Conservation (phyloP, 1,140 invertebrate species). For the Copidosoma floridanum region DNA sequence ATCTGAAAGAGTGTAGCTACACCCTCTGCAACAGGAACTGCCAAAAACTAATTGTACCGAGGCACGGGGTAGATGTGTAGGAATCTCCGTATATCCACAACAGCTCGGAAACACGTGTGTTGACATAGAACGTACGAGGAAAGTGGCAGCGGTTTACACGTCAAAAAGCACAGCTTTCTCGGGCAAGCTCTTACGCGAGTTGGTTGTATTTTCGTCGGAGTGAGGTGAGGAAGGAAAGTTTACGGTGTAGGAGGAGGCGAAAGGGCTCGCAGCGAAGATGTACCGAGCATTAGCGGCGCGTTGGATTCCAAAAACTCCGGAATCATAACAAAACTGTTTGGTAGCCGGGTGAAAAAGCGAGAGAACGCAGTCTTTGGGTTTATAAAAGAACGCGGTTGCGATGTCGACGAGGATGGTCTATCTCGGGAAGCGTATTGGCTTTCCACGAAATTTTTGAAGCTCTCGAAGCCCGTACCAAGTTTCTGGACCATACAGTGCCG, state of each 20-base stretch:
- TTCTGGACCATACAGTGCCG: no score
- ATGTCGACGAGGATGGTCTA: conserved; percentile 39
- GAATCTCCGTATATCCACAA: no score
- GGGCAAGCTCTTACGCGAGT: background rate
- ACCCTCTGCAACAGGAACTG: no score
- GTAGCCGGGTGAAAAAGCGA: no score
- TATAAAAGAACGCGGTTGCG: no score
- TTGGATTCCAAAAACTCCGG: conserved; percentile 11
- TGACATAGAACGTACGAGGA: no score
- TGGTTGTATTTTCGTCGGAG: conserved; percentile 18
- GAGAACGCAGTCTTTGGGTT: no score
- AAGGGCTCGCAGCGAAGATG: background rate
- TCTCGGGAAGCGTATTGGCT: conserved; percentile 27
- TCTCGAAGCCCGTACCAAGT: no score
- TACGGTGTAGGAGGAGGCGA: background rate
- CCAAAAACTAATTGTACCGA: no score
- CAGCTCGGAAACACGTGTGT: no score
- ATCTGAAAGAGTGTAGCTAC: no score
- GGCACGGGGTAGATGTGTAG: no score
- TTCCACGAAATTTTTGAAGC: conserved; percentile 7
- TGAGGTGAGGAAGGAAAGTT: background rate
- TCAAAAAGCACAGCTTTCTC: background rate
- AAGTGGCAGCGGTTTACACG: conserved; percentile 15
- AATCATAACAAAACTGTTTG: conserved; percentile 21
- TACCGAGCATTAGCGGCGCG: background rate